Evolutionary conservation across 2,797 vertebrate species (phyloP).

Genomic region (Betta splendens): DNA sequence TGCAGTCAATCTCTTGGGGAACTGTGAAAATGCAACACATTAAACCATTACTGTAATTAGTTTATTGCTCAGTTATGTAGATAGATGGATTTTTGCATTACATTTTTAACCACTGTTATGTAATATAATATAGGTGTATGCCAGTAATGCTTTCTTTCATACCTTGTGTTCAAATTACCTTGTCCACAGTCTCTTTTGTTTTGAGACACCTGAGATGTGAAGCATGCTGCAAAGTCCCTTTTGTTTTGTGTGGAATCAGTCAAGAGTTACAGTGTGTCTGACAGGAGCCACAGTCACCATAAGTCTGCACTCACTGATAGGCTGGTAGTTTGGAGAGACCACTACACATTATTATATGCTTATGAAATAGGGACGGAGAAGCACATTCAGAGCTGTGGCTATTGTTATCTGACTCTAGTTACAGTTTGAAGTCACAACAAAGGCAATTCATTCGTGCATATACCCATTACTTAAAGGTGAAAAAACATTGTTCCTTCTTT

Average conservation of each 20-base stretch:
- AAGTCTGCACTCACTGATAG: neutral
- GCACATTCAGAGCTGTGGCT: conserved; percentile 14
- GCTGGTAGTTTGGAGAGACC: neutral
- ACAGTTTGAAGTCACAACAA: conserved; percentile 11
- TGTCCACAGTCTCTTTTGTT: conserved; percentile 24
- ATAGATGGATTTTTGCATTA: neutral
- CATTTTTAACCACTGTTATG: neutral
- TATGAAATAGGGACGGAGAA: conserved; percentile 8
- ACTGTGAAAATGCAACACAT: conserved; percentile 1
- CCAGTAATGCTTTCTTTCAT: neutral
- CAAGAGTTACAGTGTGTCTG: conserved; percentile 16
- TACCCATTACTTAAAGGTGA: too few species aligned
- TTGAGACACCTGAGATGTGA: conserved; percentile 38
- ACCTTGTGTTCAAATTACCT: conserved; percentile 30
- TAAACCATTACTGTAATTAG: neutral
- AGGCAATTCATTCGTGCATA: conserved; percentile 19
- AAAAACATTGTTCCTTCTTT: conserved; percentile 9
- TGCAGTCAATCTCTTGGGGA: neutral
- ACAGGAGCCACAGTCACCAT: conserved; percentile 1
- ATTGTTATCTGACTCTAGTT: too few species aligned
- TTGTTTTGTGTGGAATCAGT: conserved; percentile 45
- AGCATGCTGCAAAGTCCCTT: conserved; percentile 12
- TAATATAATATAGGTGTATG: neutral
- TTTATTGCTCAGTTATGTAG: neutral
- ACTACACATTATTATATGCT: neutral